Percentiles rank a stretch among this genome's conserved stretches.
phyloP scores from a whole-genome alignment of 2,888 invertebrate genomes.

The Lathronympha strigana region DNA sequence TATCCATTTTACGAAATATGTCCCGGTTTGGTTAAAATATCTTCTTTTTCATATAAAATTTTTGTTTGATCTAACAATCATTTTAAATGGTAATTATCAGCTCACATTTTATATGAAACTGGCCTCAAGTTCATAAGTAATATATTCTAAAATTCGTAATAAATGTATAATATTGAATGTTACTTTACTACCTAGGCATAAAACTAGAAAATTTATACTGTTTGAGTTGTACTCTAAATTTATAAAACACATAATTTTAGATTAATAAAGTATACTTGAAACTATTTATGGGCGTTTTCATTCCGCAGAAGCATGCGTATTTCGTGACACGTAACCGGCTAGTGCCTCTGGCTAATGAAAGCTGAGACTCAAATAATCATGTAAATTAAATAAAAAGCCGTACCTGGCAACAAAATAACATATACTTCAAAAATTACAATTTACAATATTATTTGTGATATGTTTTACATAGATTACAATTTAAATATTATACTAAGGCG shows the following conservation, averaged over 20 bases:
- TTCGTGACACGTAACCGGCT: too few relatives aligned
- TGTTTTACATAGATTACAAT: too few relatives aligned
- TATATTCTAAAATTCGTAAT: constrained; percentile 8
- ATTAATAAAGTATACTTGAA: not conserved
- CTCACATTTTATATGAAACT: constrained; percentile 3
- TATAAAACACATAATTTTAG: not conserved
- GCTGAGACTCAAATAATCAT: too few relatives aligned
- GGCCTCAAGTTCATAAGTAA: not conserved
- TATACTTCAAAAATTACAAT: too few relatives aligned
- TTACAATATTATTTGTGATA: too few relatives aligned
- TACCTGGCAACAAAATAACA: too few relatives aligned
- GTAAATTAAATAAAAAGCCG: too few relatives aligned
- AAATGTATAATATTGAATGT: constrained; percentile 10
- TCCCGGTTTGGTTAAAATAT: not conserved
- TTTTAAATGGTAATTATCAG: not conserved
- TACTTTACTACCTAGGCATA: constrained; percentile 5
- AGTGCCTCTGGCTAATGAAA: too few relatives aligned
- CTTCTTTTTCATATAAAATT: constrained; percentile 4
- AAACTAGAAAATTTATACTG: constrained; percentile 3
- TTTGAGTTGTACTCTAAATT: constrained; percentile 3
- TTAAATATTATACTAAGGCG: too few relatives aligned
- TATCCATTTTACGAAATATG: too few relatives aligned
- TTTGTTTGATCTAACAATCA: not conserved
- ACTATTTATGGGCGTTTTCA: constrained; percentile 4
- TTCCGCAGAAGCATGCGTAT: too few relatives aligned